Percentiles rank a stretch among this genome's conserved stretches.
phyloP scores from a whole-genome alignment of 2,888 invertebrate species.

The Altica lythri region DNA sequence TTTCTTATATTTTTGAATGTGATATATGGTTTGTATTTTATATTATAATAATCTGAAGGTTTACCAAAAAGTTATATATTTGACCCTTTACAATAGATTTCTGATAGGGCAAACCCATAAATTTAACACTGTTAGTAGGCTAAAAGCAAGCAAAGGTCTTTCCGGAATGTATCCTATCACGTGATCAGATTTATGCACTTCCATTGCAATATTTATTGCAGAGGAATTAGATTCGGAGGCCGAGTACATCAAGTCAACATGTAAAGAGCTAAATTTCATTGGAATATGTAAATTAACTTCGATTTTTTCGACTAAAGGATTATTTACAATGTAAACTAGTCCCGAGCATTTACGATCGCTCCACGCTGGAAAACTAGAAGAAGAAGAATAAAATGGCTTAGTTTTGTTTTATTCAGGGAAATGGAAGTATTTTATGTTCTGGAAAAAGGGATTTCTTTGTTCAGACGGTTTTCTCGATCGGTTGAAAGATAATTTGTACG shows the following conservation, averaged over 20 bases:
- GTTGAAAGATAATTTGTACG: not conserved
- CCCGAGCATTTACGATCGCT: constrained; percentile 10
- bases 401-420: constrained; percentile 1
- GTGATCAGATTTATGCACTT: constrained; percentile 38
- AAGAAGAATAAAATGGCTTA: constrained; percentile 4
- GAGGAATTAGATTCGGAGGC: constrained; percentile 32
- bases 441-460: constrained; percentile 3
- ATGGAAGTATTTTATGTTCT: not conserved
- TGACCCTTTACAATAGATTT: not conserved
- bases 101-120: not conserved
- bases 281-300: constrained; percentile 29
- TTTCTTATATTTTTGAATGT: no score
- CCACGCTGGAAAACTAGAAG: not conserved
- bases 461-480: not conserved
- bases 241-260: constrained; percentile 23
- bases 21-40: no score
- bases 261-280: constrained; percentile 32
- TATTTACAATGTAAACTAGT: constrained; percentile 27
- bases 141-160: constrained; percentile 32
- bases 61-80: not conserved
- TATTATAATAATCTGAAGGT: no score
- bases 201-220: constrained; percentile 36
- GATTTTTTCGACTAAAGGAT: constrained; percentile 13
- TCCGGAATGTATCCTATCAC: constrained; percentile 36
- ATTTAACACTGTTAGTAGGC: constrained; percentile 35